Evolutionary conservation across 2,797 vertebrate species (phyloP), one percentile per base, ranked within the genome.

Genomic region (Microhierax caerulescens): DNA sequence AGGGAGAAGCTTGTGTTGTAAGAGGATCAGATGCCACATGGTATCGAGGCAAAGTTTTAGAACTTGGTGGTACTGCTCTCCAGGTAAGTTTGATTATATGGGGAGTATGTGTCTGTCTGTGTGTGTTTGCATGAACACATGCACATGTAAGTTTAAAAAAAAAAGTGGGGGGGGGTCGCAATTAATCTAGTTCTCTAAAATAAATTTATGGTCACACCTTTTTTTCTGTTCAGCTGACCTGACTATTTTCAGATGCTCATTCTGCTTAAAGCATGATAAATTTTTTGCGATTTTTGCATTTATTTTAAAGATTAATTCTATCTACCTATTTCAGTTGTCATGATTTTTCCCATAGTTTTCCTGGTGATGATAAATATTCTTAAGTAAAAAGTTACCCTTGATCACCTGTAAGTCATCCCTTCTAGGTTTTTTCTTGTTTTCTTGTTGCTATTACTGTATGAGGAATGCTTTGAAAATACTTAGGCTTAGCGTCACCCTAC

Each of bases 1-100:
- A 96, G 2, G 99, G 99, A 79, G 97, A 97, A 81, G 98, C 99
- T 65, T 99, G 99, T 94, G 98, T 98, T 36, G 98, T 99, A 74
- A 99, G 98, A 91, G 99, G 99, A 65, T 97, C 99, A 1, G 99
- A 99, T 95, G 99, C 99, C 84, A 17, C 98, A 91, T 99, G 99
- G 99, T 99, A 99, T 95, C 97, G 99, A 82, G 99, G 99, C 51
- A 98, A 98, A 96, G 97, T 99, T 85, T 80, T 99, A 88, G 98
- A 99, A 92, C 95, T 98, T 51, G 97, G 97, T 9, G 97, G 98
- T 45, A 98, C 98, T 77, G 95, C 98, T 11, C 95, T 99, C 16
- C 98, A 97, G 98, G 99, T 99, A 84, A 92, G 97, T 85, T 43
- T 60, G 32, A 14, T 30, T 69, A 7, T 28, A 3, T 36, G 50